Percentiles rank a stretch among this genome's conserved stretches.
Conservation (phyloP, 2,888 invertebrate genomes). For the Diarsia mendica region DNA sequence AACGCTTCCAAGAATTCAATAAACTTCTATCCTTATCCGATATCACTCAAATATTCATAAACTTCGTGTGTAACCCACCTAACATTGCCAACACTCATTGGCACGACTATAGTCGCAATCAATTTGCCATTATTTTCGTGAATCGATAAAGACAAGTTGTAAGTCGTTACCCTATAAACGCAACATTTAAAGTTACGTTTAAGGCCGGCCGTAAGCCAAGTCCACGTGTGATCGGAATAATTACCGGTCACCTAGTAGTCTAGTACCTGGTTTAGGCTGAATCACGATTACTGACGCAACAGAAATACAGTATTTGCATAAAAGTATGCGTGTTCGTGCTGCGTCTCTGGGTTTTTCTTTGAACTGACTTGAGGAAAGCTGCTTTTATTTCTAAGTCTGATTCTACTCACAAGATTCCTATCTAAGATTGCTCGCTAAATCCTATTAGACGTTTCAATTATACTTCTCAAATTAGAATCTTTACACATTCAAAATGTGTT, state of each 20-base stretch:
- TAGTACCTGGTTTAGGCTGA: constrained; percentile 77
- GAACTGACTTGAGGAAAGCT: constrained; percentile 23
- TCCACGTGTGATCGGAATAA: constrained; percentile 89
- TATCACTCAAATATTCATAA: constrained; percentile 45
- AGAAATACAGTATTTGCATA: constrained; percentile 63
- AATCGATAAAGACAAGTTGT: constrained; percentile 81
- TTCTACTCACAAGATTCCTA: constrained; percentile 38
- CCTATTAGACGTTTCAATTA: constrained; percentile 55
- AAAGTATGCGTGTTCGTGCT: constrained; percentile 48
- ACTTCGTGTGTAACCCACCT: constrained; percentile 45
- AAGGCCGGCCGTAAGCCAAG: constrained; percentile 83
- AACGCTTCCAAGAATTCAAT: constrained; percentile 56
- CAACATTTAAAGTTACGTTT: constrained; percentile 77
- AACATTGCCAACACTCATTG: constrained; percentile 53
- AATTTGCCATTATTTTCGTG: constrained; percentile 73
- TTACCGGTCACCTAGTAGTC: constrained; percentile 74
- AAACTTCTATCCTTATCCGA: constrained; percentile 36
- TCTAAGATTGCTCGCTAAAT: constrained; percentile 46
- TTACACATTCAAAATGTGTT: constrained; percentile 41
- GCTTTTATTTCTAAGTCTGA: constrained; percentile 11
- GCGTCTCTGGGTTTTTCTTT: constrained; percentile 39
- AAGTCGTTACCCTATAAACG: constrained; percentile 87
- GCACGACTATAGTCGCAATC: constrained; percentile 62
- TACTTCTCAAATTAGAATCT: constrained; percentile 44
- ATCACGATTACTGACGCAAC: constrained; percentile 83